Evolutionary conservation across 2,797 vertebrate species (phyloP), one percentile per base, ranked within the genome.

Genomic region (Oreochromis grahami): DNA sequence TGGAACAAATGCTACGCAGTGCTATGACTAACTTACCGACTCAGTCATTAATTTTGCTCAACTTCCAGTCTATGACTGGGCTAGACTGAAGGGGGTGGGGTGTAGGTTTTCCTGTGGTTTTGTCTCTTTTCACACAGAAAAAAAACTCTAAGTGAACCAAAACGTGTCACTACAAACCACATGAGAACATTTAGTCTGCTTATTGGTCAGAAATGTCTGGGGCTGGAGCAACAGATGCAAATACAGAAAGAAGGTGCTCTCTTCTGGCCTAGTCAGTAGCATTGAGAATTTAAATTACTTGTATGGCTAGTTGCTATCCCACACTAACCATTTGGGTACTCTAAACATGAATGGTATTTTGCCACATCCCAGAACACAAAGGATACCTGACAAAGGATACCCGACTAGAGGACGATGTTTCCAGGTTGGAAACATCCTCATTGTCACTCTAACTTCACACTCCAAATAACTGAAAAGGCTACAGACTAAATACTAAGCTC

Each of bases 1-100:
- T 65, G 12, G 36, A 65, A 63, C 0, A 63, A 63, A 63, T 19
- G 34, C 56, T 60, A 60, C 0, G 17, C 9, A 60, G 9, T 60
- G 56, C 29, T 60, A 60, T 60, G 19, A 65, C 34, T 38, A 68
- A 41, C 5, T 24, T 41, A 41, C n/a, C 0, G 0, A 68, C 36
- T 41, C 63, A 68, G 7, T 68, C 63, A 41, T 68, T 68, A 11
- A 13, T 41, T 68, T 24, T 68, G 34, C 7, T 41, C 60, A 65
- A 65, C 7, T 65, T 36, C 7, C 7, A 38, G 12, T 0, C 1
- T 8, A 32, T 58, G 55, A 9, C 26, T 32, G 55, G 58, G 11
- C 11, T 38, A n/a, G 6, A 13, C 34, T 36, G 32, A 7, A 1
- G 1, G 2, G 45, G 8, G 1, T 3, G 48, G 8, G 15, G 1